These are phyloP conservation scores for Paracentrotus lividus DNA, from an alignment of 53 echinoderm and acorn worm species.

Conservation along the genomic window DNA sequence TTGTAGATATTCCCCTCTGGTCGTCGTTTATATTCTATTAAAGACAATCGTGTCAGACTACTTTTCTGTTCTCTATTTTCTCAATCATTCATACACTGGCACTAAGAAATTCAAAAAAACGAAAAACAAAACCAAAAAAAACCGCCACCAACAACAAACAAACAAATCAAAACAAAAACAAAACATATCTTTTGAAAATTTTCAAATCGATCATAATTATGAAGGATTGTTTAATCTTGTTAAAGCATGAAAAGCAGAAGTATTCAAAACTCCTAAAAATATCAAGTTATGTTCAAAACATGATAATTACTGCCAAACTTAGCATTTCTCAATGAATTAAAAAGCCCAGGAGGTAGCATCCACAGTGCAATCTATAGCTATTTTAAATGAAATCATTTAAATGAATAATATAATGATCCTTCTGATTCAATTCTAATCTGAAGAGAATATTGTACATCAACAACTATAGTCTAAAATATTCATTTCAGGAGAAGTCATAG, in stretches of 20 bases:
- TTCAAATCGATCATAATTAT: no score
- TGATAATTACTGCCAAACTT: not conserved
- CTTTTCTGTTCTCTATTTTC: no score
- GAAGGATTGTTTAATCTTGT: not conserved
- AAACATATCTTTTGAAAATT: not conserved
- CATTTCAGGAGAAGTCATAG: not conserved
- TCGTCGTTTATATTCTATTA: no score
- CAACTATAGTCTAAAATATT: not conserved
- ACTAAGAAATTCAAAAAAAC: not conserved
- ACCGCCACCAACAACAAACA: no score
- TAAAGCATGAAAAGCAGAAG: conserved; percentile 7
- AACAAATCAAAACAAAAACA: not conserved
- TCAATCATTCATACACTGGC: not conserved
- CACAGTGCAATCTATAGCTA: not conserved
- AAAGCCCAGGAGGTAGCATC: not conserved
- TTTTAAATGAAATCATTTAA: not conserved
- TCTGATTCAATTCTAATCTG: not conserved
- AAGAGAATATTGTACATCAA: not conserved
- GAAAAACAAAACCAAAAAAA: not conserved
- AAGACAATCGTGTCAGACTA: no score
- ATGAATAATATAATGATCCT: not conserved
- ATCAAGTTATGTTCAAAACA: not conserved
- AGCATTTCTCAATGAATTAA: not conserved
- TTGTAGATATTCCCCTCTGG: no score
- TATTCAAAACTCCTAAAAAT: not conserved